These are phyloP conservation scores for Drosophila quadrilineata DNA, from an alignment of 1,140 invertebrate species.

Conservation along the genomic window DNA sequence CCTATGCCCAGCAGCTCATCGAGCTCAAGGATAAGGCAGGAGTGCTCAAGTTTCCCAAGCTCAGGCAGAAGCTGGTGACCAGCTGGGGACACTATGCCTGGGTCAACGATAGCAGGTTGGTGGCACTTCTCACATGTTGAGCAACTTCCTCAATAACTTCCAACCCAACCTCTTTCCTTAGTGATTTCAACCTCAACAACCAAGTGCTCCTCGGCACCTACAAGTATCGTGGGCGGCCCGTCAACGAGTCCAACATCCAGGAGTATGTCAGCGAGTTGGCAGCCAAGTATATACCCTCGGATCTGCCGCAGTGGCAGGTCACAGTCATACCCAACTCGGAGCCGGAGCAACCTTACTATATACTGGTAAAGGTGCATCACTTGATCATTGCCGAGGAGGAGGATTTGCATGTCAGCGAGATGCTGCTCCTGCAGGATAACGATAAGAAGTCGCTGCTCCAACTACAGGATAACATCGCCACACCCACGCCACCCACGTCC, in stretches of 20 bases:
- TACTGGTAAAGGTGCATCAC: constrained; percentile 89
- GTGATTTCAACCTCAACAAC: constrained; percentile 87
- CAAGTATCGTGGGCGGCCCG: constrained; percentile 85
- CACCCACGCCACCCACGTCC: background rate
- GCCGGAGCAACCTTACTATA: constrained; percentile 83
- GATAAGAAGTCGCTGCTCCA: constrained; percentile 32
- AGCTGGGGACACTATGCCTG: constrained; percentile 88
- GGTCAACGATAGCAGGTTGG: constrained; percentile 82
- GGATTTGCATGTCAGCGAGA: constrained; percentile 87
- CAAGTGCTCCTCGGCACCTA: constrained; percentile 85
- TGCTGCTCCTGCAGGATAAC: constrained; percentile 84
- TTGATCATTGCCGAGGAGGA: constrained; percentile 87
- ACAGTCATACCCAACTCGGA: constrained; percentile 85
- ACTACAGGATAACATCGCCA: constrained; percentile 31
- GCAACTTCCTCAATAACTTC: background rate
- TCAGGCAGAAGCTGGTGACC: constrained; percentile 84
- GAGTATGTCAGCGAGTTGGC: constrained; percentile 90
- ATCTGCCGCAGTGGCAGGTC: constrained; percentile 90
- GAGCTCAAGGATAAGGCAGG: constrained; percentile 83
- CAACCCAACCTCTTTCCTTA: background rate
- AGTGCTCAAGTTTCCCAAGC: constrained; percentile 84
- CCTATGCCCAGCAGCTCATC: constrained; percentile 82
- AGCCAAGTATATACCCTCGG: constrained; percentile 87
- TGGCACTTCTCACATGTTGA: background rate
- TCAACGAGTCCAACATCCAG: constrained; percentile 89